These are phyloP conservation scores for Liodrosophila aerea DNA, from an alignment of 2,888 invertebrate genomes.

Conservation along the genomic window DNA sequence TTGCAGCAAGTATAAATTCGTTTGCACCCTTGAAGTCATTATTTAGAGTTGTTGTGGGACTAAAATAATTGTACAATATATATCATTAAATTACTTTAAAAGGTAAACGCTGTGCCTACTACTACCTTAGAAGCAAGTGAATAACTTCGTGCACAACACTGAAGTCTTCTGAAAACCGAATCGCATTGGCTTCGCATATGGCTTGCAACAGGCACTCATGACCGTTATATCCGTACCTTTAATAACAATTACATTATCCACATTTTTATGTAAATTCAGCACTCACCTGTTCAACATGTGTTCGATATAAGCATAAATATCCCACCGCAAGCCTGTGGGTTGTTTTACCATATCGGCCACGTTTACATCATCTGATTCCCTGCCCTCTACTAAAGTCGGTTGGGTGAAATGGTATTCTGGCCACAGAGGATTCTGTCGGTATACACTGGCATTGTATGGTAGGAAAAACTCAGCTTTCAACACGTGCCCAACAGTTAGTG, in stretches of 20 bases:
- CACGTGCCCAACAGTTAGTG: conserved; percentile 74
- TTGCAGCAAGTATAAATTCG: conserved; percentile 60
- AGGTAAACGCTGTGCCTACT: no score
- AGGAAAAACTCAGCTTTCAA: conserved; percentile 73
- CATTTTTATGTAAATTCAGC: neutral
- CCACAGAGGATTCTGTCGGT: conserved; percentile 73
- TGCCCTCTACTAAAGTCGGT: neutral
- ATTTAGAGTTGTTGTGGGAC: conserved; percentile 70
- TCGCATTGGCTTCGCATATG: conserved; percentile 71
- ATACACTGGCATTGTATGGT: conserved; percentile 75
- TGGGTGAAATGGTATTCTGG: conserved; percentile 68
- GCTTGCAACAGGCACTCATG: conserved; percentile 73
- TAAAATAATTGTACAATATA: conserved; percentile 19
- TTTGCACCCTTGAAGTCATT: conserved; percentile 14
- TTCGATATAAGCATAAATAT: conserved; percentile 65
- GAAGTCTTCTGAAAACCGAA: conserved; percentile 62
- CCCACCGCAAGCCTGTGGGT: conserved; percentile 61
- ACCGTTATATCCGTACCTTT: conserved; percentile 76
- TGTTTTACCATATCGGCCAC: conserved; percentile 27
- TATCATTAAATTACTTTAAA: neutral
- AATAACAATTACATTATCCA: neutral
- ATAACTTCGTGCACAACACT: conserved; percentile 71
- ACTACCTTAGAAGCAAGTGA: conserved; percentile 73
- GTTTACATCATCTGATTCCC: neutral
- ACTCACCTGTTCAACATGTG: conserved; percentile 66